These are phyloP conservation scores for Porites lobata DNA, from an alignment of 92 coral and sea anemone species.

Conservation along the genomic window DNA sequence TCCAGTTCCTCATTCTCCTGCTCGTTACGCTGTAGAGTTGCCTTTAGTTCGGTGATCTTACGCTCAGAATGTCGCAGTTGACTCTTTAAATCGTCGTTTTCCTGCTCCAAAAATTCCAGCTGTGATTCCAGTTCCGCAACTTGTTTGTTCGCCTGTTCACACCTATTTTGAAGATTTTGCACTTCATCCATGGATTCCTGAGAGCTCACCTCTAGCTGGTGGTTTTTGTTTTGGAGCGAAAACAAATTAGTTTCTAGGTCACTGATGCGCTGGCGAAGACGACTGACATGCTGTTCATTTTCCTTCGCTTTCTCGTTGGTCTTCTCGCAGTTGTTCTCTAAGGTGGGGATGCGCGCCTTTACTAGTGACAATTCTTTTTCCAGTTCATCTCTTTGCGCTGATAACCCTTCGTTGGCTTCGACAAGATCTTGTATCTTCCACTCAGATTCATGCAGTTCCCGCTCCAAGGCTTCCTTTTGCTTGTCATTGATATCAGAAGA, in stretches of 20 bases:
- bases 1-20: conserved; percentile 94
- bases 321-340: conserved; percentile 86
- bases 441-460: conserved; percentile 86
- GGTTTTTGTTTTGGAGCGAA: conserved; percentile 84
- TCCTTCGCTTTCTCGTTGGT: conserved; percentile 90
- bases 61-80: conserved; percentile 86
- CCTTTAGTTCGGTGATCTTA: conserved; percentile 79
- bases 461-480: conserved; percentile 86
- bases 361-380: conserved; percentile 86
- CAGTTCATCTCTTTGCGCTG: conserved; percentile 85
- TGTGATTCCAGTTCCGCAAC: conserved; percentile 81
- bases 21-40: conserved; percentile 81
- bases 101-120: conserved; percentile 69
- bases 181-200: conserved; percentile 80
- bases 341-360: conserved; percentile 78
- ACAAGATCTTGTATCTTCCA: conserved; percentile 85
- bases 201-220: conserved; percentile 85
- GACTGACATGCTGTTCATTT: conserved; percentile 83
- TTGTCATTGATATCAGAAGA: conserved; percentile 87
- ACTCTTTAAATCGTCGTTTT: conserved; percentile 89
- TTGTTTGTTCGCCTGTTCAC: conserved; percentile 74
- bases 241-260: conserved; percentile 90
- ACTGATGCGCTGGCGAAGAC: conserved; percentile 81
- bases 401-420: conserved; percentile 81
- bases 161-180: conserved; percentile 72